phyloP scores from a whole-genome alignment of 64 coral and sea anemone species.

The Montipora capricornis region DNA sequence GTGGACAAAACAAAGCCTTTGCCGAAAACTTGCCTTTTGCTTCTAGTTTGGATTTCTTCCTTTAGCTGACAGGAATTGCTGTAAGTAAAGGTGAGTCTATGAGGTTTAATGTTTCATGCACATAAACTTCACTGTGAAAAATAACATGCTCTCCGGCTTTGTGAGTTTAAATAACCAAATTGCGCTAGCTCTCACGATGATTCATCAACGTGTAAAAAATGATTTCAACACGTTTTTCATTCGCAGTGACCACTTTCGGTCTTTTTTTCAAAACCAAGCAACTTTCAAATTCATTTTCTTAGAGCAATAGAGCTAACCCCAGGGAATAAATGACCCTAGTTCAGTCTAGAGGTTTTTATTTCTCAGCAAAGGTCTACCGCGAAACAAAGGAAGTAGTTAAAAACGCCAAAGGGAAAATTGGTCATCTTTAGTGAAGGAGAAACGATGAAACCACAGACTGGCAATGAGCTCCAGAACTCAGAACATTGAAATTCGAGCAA shows the following conservation, averaged over 20 bases:
- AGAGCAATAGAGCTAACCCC: not conserved
- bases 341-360: not conserved
- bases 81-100: not conserved
- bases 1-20: not conserved
- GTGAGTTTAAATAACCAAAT: too few relatives aligned
- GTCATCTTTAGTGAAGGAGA: not conserved
- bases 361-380: not conserved
- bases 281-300: not conserved
- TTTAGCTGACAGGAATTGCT: not conserved
- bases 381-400: not conserved
- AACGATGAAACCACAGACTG: not conserved
- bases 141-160: too few relatives aligned
- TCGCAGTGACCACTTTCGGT: not conserved
- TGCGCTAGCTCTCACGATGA: too few relatives aligned
- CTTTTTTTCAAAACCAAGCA: not conserved
- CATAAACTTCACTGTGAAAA: too few relatives aligned
- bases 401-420: not conserved
- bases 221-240: too few relatives aligned
- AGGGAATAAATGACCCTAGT: not conserved
- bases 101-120: too few relatives aligned
- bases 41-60: too few relatives aligned
- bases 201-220: too few relatives aligned
- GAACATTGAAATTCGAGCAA: not conserved
- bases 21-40: too few relatives aligned
- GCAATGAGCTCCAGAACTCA: not conserved